A percentile compares a stretch with the other conserved stretches of the same genome.
Conservation (phyloP, 2,888 invertebrate genomes). For the Drosophila flavopinicola region DNA sequence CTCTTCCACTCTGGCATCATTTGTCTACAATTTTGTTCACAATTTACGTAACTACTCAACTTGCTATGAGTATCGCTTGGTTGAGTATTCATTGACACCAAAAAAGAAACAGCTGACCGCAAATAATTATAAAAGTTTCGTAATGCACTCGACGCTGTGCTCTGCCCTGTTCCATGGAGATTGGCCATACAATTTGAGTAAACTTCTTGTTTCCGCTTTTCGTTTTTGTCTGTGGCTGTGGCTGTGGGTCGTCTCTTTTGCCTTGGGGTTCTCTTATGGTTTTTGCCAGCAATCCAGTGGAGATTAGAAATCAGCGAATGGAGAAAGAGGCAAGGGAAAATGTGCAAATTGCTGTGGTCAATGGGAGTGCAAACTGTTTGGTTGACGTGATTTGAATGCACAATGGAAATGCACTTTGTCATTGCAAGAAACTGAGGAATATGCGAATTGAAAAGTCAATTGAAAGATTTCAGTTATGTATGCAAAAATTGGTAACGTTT, state of each 20-base stretch:
- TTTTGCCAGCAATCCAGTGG: slow-evolving; percentile 9
- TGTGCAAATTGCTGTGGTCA: slow-evolving; percentile 45
- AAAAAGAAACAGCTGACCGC: slow-evolving; percentile 28
- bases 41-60: too few species aligned
- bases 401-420: slow-evolving; percentile 17
- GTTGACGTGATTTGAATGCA: slow-evolving; percentile 34
- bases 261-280: slow-evolving; percentile 18
- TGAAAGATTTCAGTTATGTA: slow-evolving; percentile 19
- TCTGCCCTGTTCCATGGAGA: slow-evolving; percentile 40
- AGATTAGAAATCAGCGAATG: slow-evolving; percentile 29
- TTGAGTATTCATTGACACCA: slow-evolving; percentile 3
- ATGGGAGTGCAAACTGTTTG: slow-evolving; percentile 29
- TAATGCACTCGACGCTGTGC: slow-evolving; percentile 19
- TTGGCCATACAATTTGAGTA: slow-evolving; percentile 28
- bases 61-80: slow-evolving; percentile 2
- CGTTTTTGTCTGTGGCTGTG: slow-evolving; percentile 17
- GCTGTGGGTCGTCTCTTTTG: slow-evolving; percentile 21
- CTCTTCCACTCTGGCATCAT: background rate
- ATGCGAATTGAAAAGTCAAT: slow-evolving; percentile 2
- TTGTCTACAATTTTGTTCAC: background rate
- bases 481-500: slow-evolving; percentile 8
- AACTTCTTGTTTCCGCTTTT: slow-evolving; percentile 27
- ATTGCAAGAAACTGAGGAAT: background rate
- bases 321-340: slow-evolving; percentile 8
- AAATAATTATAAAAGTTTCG: slow-evolving; percentile 55